Conservation (phyloP, 1,140 invertebrate species). For the Meloidogyne floridensis region DNA sequence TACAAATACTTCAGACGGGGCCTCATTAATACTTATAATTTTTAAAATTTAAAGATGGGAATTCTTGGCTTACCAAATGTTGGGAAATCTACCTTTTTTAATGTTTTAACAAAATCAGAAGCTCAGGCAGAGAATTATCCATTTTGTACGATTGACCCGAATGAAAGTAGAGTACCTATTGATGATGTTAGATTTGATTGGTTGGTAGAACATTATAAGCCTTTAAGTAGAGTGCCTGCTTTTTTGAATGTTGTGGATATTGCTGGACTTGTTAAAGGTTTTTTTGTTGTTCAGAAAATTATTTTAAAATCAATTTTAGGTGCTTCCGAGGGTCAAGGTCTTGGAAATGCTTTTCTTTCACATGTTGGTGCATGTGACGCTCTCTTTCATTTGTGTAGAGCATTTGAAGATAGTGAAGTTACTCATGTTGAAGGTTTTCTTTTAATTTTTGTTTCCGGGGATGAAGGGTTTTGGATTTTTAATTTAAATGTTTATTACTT, state of each 20-base stretch:
- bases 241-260: constrained; percentile 97
- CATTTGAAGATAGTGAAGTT: constrained; percentile 96
- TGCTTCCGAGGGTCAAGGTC: constrained; percentile 92
- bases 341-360: constrained; percentile 88
- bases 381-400: constrained; percentile 96
- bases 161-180: constrained; percentile 99
- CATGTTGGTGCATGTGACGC: constrained; percentile 98
- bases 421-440: constrained; percentile 82
- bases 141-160: constrained; percentile 99
- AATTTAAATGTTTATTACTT: too few species aligned
- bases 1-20: too few species aligned
- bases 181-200: constrained; percentile 91
- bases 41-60: constrained; percentile 51
- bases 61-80: constrained; percentile 64
- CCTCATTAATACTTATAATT: constrained; percentile 26
- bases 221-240: constrained; percentile 78
- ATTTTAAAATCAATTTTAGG: constrained; percentile 19
- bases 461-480: too few species aligned
- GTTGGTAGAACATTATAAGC: constrained; percentile 89
- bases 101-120: constrained; percentile 90
- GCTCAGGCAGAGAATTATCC: constrained; percentile 96
- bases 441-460: too few species aligned
- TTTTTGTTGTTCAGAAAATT: not conserved
- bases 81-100: constrained; percentile 95
- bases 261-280: constrained; percentile 92